phyloP scores from a whole-genome alignment of 2,888 invertebrate species.

The Artemia sinica region DNA sequence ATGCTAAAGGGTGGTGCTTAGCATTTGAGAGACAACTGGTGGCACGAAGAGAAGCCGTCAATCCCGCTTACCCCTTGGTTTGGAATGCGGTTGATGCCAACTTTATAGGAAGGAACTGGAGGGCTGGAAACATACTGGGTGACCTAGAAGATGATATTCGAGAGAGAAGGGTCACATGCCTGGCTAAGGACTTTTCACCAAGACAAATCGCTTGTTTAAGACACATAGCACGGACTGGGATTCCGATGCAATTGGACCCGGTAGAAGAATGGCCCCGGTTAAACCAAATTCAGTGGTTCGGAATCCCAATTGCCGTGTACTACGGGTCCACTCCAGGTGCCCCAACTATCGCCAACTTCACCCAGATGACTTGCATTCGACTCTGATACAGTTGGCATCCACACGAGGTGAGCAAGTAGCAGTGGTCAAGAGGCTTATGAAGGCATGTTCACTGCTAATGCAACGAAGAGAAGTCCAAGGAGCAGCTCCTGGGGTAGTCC shows the following conservation, averaged over 20 bases:
- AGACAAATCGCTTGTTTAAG: conserved; percentile 9
- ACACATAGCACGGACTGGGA: neutral
- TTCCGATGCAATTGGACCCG: neutral
- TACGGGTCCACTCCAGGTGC: neutral
- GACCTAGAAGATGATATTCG: neutral
- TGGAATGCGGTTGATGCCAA: conserved; percentile 5
- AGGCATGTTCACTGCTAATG: neutral
- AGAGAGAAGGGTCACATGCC: neutral
- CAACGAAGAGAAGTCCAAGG: neutral
- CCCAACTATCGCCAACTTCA: neutral
- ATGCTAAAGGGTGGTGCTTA: conserved; percentile 4
- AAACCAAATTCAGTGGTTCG: neutral
- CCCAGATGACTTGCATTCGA: neutral
- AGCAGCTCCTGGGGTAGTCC: neutral
- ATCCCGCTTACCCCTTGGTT: neutral
- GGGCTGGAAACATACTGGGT: neutral
- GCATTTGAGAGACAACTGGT: neutral
- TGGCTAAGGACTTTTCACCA: conserved; percentile 9
- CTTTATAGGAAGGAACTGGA: neutral
- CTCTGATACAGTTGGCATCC: neutral
- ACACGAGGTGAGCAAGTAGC: neutral
- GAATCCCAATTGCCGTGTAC: neutral
- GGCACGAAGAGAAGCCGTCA: neutral
- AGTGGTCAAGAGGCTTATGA: neutral
- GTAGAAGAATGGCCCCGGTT: neutral